phyloP scores from a whole-genome alignment of 2,888 invertebrate species.

The Hedya salicella region DNA sequence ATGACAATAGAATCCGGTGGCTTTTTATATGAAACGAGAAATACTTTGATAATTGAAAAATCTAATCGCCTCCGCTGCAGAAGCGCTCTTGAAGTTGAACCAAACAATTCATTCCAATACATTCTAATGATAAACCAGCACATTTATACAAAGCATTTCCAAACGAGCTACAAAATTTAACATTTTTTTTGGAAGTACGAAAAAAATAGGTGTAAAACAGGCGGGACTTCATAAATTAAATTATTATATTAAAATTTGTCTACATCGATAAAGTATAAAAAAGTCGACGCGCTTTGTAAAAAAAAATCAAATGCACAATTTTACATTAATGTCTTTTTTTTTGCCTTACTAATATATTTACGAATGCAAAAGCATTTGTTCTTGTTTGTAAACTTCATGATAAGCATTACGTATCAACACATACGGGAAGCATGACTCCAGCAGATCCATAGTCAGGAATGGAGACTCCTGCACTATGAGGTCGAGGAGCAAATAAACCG shows the following conservation, averaged over 20 bases:
- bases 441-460: slow-evolving; percentile 98
- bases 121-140: not conserved
- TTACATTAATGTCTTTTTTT: slow-evolving; percentile 51
- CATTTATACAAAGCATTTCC: not conserved
- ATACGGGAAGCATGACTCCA: slow-evolving; percentile 99
- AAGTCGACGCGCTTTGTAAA: slow-evolving; percentile 35
- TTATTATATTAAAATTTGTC: slow-evolving; percentile 47
- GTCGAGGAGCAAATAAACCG: slow-evolving; percentile 97
- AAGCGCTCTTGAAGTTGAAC: not conserved
- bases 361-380: slow-evolving; percentile 86
- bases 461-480: slow-evolving; percentile 99
- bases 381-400: slow-evolving; percentile 97
- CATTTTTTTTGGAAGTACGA: slow-evolving; percentile 10
- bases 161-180: slow-evolving; percentile 1
- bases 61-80: not conserved
- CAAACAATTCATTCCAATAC: not conserved
- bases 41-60: not conserved
- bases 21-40: not conserved
- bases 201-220: slow-evolving; percentile 44
- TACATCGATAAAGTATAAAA: slow-evolving; percentile 45
- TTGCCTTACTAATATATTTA: slow-evolving; percentile 56
- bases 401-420: slow-evolving; percentile 99
- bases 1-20: slow-evolving; percentile 5
- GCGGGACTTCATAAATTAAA: slow-evolving; percentile 44
- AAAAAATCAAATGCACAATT: slow-evolving; percentile 42